These are phyloP conservation scores for Meriones unguiculatus DNA, from an alignment of 2,113 vertebrate species.

Conservation along the genomic window DNA sequence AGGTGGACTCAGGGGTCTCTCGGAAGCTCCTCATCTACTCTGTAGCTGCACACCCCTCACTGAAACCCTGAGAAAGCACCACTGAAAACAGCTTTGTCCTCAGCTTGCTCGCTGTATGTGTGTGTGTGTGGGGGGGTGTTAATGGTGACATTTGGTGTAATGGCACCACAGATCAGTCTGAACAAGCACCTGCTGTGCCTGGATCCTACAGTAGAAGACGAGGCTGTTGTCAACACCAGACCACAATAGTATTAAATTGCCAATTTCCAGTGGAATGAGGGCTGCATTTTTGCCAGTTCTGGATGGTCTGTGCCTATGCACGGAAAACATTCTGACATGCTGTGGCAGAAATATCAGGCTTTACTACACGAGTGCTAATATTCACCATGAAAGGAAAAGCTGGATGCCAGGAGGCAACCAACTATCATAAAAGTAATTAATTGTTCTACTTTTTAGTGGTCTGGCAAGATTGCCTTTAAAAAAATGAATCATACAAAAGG, in stretches of 20 bases:
- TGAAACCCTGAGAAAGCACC: slow-evolving; percentile 32
- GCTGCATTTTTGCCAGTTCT: slow-evolving; percentile 64
- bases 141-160: slow-evolving; percentile 81
- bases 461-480: slow-evolving; percentile 69
- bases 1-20: neutral
- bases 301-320: slow-evolving; percentile 7
- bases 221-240: slow-evolving; percentile 65
- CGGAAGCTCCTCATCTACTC: slow-evolving; percentile 48
- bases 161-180: slow-evolving; percentile 72
- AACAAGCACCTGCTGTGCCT: slow-evolving; percentile 84
- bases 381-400: slow-evolving; percentile 54
- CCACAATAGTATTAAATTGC: slow-evolving; percentile 43
- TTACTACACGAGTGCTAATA: slow-evolving; percentile 48
- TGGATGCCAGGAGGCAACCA: slow-evolving; percentile 65
- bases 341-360: slow-evolving; percentile 49
- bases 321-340: slow-evolving; percentile 27
- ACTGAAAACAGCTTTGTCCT: slow-evolving; percentile 54
- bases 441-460: slow-evolving; percentile 68
- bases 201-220: slow-evolving; percentile 71
- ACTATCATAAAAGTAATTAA: slow-evolving; percentile 76
- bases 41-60: neutral
- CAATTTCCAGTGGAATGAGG: slow-evolving; percentile 55
- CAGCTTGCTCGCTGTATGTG: slow-evolving; percentile 35
- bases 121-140: slow-evolving; percentile 37
- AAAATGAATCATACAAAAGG: slow-evolving; percentile 77